These are phyloP conservation scores for Phymorhynchus buccinoides DNA, from an alignment of 1,140 invertebrate species.

Conservation along the genomic window DNA sequence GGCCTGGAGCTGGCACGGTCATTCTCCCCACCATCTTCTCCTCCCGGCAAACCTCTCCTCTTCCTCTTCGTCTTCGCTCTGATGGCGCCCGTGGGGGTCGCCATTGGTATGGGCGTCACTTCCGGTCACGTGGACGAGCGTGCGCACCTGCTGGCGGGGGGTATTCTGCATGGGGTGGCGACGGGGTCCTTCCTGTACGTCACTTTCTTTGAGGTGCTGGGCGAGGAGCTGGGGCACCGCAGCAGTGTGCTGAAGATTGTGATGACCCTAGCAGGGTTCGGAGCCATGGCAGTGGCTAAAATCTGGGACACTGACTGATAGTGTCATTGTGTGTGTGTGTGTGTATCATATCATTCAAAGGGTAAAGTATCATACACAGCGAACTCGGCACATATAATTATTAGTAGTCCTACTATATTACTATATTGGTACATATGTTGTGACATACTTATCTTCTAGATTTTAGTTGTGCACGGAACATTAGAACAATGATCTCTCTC, in stretches of 20 bases:
- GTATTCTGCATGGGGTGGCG: constrained; percentile 76
- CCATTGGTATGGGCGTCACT: constrained; percentile 76
- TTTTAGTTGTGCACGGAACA: no score
- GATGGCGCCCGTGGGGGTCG: constrained; percentile 79
- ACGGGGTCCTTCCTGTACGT: constrained; percentile 90
- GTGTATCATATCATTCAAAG: no score
- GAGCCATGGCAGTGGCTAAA: constrained; percentile 46
- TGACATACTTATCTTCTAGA: no score
- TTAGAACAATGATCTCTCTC: no score
- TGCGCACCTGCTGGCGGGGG: constrained; percentile 68
- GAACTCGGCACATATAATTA: no score
- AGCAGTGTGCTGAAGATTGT: constrained; percentile 46
- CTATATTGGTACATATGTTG: no score
- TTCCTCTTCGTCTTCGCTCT: constrained; percentile 76
- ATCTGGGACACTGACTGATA: constrained; percentile 39
- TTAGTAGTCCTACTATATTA: no score
- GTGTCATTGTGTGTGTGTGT: no score
- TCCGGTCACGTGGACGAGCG: constrained; percentile 42
- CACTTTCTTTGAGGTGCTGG: constrained; percentile 90
- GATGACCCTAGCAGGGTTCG: constrained; percentile 49
- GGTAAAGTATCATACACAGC: no score
- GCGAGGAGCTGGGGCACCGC: constrained; percentile 63
- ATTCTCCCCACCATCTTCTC: constrained; percentile 76
- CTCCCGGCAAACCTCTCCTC: constrained; percentile 67
- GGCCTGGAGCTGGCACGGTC: constrained; percentile 79